Base-by-base conservation (phyloP, 2,113 vertebrate species). In the Mionectes macconnelli region DNA sequence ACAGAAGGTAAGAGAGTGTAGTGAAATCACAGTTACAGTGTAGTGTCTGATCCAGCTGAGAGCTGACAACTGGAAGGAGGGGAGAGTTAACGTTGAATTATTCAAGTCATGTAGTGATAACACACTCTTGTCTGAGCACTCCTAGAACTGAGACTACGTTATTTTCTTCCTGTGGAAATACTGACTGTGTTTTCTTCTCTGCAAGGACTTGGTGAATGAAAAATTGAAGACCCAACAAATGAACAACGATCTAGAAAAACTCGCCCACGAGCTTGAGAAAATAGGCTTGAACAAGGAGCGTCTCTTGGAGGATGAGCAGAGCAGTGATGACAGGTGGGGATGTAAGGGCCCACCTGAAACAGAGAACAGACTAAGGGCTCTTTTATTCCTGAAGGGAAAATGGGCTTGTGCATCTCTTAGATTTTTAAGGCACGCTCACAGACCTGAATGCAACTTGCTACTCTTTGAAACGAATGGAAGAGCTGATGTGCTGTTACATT, bases 231-330 rank as follows among this genome's bases (percentile, higher is more conserved):
- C 98, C 53, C 99, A 99, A 87, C 99, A 99, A 98, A 99, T 99
- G 96, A 99, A 99, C 97, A 99, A 99, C 66, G 99, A 99, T 81
- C 98, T 99, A 9, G 99, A 99, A 95, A 99, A 99, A 94, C 98
- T 99, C 96, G 99, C 99, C 44, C 98, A 99, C 2, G 99, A 99
- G 91, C 97, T 99, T 95, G 99, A 99, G 97, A 99, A 99, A 94
- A 99, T 99, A 45, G 99, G 99, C 11, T 97, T 99, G 68, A 99
- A 99, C 97, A 99, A 99, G 96, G 99, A 99, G 78, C 98, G 99
- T 45, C 98, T 99, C 45, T 97, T 99, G 83, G 98, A 98, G 2
- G 99, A 99, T 56, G 99, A 99, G n/a, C 98, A 99, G 96, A 98
- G 98, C 97, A 99, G 98, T 39, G 99, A 99, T 77, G 99, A 99